Evolutionary conservation across 2,797 vertebrate genomes (phyloP).

Genomic region (Garrulus glandarius): DNA sequence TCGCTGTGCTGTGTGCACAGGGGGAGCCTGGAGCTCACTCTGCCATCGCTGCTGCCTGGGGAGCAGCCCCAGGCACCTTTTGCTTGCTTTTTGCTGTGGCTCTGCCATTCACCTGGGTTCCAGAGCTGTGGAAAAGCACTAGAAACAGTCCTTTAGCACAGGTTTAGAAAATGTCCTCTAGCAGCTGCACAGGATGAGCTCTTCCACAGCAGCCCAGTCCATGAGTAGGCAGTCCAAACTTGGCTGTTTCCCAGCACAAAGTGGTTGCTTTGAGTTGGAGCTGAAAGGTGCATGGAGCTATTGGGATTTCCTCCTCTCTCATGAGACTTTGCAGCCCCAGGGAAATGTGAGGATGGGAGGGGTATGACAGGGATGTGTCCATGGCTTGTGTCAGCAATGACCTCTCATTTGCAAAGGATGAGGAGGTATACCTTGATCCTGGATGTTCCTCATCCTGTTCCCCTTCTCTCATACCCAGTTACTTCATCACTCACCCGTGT

Average conservation of each 20-base stretch:
- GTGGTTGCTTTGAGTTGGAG: not conserved
- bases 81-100: not conserved
- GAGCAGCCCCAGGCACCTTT: not conserved
- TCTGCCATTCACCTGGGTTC: not conserved
- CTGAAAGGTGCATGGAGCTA: not conserved
- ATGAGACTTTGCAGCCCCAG: fast-evolving
- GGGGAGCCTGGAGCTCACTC: not conserved
- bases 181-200: not conserved
- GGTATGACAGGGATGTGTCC: fast-evolving
- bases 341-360: no score
- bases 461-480: not conserved
- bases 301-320: not conserved
- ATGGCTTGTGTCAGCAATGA: fast-evolving
- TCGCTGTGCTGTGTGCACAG: not conserved
- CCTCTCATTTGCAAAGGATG: not conserved
- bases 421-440: not conserved
- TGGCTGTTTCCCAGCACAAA: not conserved
- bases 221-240: fast-evolving
- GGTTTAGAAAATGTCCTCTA: not conserved
- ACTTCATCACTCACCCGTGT: not conserved
- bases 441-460: not conserved
- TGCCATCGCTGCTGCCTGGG: not conserved
- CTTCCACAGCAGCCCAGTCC: not conserved
- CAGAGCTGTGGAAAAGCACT: not conserved
- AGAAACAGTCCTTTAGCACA: not conserved